Base-by-base conservation (phyloP, 2,888 invertebrate species). In the Epistrophe eligans region DNA sequence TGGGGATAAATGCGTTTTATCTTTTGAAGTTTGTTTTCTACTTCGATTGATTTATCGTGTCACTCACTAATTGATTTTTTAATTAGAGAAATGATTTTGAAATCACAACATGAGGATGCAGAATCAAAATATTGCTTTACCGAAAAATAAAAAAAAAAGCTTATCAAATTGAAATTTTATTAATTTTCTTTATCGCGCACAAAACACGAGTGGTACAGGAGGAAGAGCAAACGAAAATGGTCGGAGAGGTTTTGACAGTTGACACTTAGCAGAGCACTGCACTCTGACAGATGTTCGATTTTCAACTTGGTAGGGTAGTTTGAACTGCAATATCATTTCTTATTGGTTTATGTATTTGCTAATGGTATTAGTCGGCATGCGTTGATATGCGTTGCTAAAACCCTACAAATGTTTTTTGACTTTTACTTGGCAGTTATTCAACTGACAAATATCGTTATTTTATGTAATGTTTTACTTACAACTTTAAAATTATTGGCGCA, bases 141-240 rank as follows among this genome's bases (percentile, higher is more conserved):
- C 40, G 55, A 38, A 70, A 72, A 40, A 24, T 24, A 8, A 11
- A 60, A 62, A 70, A 45, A 28, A 35, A 48, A 62, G 70, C 48
- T 73, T 50, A 73, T 73, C 73, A 71, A 82, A 82, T 71, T 82
- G 70, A 50, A 74, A 70, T 66, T 67, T 52, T 64, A 7, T 45
- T 1, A 45, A 48, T 62, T 43, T 76, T 19, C 67, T 67, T 67
- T 55, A 55, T 62, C 77, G 50, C 82, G 70, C 82, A 70, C 85
- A 67, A 77, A 77, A 62, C 82, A 82, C 85, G 71, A 40, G 40
- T 70, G 62, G 28, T 82, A 50, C 67, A 57, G 17, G 28, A 83
- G 50, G 48, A 80, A 77, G 50, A 77, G 64, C 71, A 77, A 70
- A 74, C 77, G 82, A 85, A 85, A 85, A 85, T 82, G 82, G 77